These are phyloP conservation scores for Calameuta idolon DNA, from an alignment of 2,888 invertebrate genomes.

Conservation along the genomic window DNA sequence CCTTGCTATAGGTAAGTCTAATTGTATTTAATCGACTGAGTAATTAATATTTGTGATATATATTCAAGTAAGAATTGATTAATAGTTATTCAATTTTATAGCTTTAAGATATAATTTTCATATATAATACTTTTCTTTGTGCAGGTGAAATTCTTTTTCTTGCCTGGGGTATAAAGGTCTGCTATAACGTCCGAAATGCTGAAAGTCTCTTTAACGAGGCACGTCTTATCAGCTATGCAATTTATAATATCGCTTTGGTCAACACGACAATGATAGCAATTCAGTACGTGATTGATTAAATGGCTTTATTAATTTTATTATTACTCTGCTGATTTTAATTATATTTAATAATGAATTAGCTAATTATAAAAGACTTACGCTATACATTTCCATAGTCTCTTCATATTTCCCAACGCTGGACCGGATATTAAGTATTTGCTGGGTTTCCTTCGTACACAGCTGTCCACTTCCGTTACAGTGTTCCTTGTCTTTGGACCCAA, in stretches of 20 bases:
- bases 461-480: constrained; percentile 91
- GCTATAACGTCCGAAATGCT: constrained; percentile 89
- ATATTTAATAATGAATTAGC: neutral
- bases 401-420: constrained; percentile 87
- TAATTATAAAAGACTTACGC: neutral
- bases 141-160: constrained; percentile 81
- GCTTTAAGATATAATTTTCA: constrained; percentile 20
- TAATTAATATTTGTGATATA: neutral
- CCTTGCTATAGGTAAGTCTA: constrained; percentile 80
- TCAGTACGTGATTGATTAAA: constrained; percentile 78
- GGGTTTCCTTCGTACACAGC: constrained; percentile 90
- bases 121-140: neutral
- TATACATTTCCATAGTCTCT: constrained; percentile 73
- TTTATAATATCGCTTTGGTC: constrained; percentile 93
- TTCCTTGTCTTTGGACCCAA: constrained; percentile 88
- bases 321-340: neutral
- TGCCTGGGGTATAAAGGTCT: constrained; percentile 87
- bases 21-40: neutral
- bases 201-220: constrained; percentile 95
- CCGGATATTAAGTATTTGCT: constrained; percentile 94
- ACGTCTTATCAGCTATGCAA: constrained; percentile 91
- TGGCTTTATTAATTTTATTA: constrained; percentile 11
- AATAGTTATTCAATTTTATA: neutral
- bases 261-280: constrained; percentile 93
- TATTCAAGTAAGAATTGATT: neutral